phyloP scores from a whole-genome alignment of 2,888 invertebrate genomes.

The Tuta absoluta region DNA sequence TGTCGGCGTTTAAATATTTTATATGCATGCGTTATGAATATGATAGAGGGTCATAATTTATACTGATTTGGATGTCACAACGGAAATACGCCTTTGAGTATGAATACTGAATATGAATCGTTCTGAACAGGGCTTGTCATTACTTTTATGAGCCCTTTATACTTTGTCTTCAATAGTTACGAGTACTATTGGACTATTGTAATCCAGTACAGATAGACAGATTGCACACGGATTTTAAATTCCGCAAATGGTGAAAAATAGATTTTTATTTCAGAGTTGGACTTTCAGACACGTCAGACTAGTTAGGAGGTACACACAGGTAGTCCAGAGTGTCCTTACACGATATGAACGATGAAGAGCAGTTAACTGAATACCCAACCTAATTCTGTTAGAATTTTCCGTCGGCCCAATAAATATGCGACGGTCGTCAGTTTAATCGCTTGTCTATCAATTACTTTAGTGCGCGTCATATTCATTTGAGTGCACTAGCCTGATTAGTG shows the following conservation, averaged over 20 bases:
- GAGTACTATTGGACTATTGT: too few species aligned
- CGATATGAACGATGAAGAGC: too few species aligned
- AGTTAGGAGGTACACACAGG: too few species aligned
- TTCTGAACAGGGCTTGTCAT: not conserved
- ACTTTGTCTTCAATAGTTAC: too few species aligned
- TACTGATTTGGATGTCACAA: slow-evolving; percentile 26
- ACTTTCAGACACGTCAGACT: too few species aligned
- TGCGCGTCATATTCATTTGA: slow-evolving; percentile 77
- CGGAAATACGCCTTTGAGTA: slow-evolving; percentile 1
- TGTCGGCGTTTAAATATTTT: slow-evolving; percentile 32
- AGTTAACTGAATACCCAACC: not conserved
- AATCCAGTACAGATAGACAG: too few species aligned
- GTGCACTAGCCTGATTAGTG: slow-evolving; percentile 74
- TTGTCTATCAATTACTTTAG: slow-evolving; percentile 66
- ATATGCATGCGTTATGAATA: slow-evolving; percentile 33
- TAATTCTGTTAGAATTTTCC: not conserved
- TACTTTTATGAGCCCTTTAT: not conserved
- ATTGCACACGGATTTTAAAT: too few species aligned
- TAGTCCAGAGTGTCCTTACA: too few species aligned
- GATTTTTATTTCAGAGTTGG: too few species aligned
- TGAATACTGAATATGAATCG: slow-evolving; percentile 6
- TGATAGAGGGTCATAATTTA: slow-evolving; percentile 23
- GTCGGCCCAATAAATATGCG: slow-evolving; percentile 22
- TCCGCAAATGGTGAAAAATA: too few species aligned
- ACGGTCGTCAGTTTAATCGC: slow-evolving; percentile 32